These are phyloP conservation scores for Campaea margaritaria DNA, from an alignment of 2,888 invertebrate species.

Conservation along the genomic window DNA sequence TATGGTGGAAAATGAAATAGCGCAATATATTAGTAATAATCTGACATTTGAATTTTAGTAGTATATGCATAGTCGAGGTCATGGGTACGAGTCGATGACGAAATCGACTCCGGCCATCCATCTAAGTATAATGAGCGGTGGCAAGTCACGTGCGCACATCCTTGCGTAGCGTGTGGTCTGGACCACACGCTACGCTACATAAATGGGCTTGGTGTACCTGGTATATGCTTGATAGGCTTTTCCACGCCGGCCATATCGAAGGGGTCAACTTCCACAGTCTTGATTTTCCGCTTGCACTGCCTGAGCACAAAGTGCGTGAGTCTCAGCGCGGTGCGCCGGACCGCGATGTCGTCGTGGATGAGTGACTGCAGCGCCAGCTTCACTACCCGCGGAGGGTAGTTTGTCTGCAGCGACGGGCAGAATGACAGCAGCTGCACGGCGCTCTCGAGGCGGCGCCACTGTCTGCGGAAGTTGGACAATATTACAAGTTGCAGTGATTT, in stretches of 20 bases:
- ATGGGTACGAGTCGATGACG: too few species aligned
- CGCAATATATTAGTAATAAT: too few species aligned
- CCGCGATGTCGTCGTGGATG: constrained; percentile 91
- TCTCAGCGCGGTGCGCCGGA: constrained; percentile 89
- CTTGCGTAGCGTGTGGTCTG: too few species aligned
- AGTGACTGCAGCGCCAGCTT: constrained; percentile 87
- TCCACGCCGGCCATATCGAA: constrained; percentile 68
- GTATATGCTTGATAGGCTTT: constrained; percentile 60
- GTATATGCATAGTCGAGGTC: too few species aligned
- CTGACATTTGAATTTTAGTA: too few species aligned
- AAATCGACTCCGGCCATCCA: too few species aligned
- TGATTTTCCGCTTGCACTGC: constrained; percentile 89
- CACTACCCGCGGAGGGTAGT: constrained; percentile 87
- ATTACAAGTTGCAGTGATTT: background rate
- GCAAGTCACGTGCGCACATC: background rate
- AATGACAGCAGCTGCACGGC: constrained; percentile 90
- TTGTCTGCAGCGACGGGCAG: constrained; percentile 89
- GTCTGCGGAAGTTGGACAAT: constrained; percentile 70
- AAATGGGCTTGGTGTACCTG: too few species aligned
- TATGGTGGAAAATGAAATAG: too few species aligned
- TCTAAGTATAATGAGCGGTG: too few species aligned
- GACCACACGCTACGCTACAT: too few species aligned
- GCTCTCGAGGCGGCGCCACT: constrained; percentile 93
- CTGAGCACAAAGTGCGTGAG: constrained; percentile 87
- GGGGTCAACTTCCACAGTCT: constrained; percentile 86